These are phyloP conservation scores for Spheniscus mendiculus DNA, from an alignment of 2,113 vertebrate species.

Conservation along the genomic window DNA sequence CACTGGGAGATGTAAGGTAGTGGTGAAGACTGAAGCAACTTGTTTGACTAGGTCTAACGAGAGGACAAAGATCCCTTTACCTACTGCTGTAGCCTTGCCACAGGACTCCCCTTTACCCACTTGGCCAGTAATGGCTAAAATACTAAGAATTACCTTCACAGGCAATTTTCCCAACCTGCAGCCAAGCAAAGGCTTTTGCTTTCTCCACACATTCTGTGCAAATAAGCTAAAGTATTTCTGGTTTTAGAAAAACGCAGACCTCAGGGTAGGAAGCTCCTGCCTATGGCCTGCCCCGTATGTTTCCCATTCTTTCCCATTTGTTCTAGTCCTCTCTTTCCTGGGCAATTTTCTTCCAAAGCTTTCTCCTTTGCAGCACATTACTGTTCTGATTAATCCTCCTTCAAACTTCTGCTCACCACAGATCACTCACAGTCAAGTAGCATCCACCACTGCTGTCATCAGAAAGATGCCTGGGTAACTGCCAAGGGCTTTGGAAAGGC, in stretches of 20 bases:
- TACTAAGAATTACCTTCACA: neutral
- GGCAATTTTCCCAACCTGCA: neutral
- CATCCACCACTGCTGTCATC: neutral
- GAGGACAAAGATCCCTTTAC: neutral
- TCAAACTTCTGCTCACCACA: neutral
- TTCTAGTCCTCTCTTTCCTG: neutral
- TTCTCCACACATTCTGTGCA: neutral
- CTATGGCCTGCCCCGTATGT: rapidly evolving
- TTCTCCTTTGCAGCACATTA: neutral
- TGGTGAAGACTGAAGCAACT: neutral
- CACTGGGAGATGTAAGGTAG: neutral
- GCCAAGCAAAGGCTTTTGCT: neutral
- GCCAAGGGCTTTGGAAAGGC: neutral
- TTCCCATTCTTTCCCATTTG: neutral
- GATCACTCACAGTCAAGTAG: neutral
- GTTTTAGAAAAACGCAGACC: neutral
- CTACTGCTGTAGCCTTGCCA: neutral
- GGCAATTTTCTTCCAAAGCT: neutral
- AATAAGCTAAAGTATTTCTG: neutral
- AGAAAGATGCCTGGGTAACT: neutral
- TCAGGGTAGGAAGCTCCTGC: neutral
- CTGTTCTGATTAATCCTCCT: neutral
- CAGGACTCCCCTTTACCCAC: neutral
- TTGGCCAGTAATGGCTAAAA: neutral
- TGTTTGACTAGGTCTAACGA: neutral